These are phyloP conservation scores for Volucella inanis DNA, from an alignment of 2,888 invertebrate genomes.

Conservation along the genomic window DNA sequence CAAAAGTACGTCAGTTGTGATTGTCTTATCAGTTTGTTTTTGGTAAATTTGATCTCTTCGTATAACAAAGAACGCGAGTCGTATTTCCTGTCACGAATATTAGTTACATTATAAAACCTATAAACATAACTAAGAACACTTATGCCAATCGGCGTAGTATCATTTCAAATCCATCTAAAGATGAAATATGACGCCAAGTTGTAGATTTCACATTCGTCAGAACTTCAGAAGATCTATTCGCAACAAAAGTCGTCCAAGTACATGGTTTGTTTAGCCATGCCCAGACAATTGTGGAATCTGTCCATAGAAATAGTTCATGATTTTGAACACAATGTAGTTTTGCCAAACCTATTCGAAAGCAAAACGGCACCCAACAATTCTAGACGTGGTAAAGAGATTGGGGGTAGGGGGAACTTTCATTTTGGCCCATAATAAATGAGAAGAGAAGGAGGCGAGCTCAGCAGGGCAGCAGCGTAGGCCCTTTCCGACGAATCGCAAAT, in stretches of 20 bases:
- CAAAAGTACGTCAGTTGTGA: too few relatives aligned
- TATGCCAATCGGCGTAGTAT: too few relatives aligned
- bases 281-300: slow-evolving; percentile 15
- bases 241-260: slow-evolving; percentile 32
- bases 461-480: slow-evolving; percentile 29
- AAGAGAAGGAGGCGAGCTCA: not conserved
- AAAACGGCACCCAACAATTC: slow-evolving; percentile 48
- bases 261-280: slow-evolving; percentile 34
- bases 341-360: slow-evolving; percentile 23
- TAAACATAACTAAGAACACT: too few relatives aligned
- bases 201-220: not conserved
- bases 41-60: too few relatives aligned
- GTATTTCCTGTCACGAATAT: too few relatives aligned
- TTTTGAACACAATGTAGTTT: slow-evolving; percentile 1
- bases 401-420: slow-evolving; percentile 36
- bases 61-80: too few relatives aligned
- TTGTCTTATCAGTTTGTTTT: too few relatives aligned
- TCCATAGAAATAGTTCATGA: not conserved
- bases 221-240: not conserved
- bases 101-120: too few relatives aligned
- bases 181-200: not conserved
- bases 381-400: slow-evolving; percentile 26
- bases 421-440: slow-evolving; percentile 1
- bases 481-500: slow-evolving; percentile 50
- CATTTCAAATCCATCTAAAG: too few relatives aligned